Percentiles rank a stretch among this genome's conserved stretches.
Evolutionary conservation across 2,797 vertebrate species (phyloP).

Genomic region (Delichon dasypus): DNA sequence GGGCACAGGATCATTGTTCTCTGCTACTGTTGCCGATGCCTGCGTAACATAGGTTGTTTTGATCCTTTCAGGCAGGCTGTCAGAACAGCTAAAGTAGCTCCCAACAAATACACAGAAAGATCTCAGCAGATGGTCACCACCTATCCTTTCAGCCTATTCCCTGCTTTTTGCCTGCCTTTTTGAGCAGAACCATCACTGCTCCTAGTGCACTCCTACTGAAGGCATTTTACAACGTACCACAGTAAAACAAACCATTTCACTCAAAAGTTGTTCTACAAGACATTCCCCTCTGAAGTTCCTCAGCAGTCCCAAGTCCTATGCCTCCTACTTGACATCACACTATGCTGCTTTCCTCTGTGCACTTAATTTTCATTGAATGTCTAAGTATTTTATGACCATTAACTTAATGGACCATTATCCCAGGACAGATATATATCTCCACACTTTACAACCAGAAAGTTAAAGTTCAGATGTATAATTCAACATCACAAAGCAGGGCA

Average conservation of each 20-base stretch:
- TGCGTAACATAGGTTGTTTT: background rate
- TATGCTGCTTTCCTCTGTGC: background rate
- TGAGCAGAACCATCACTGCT: background rate
- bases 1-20: background rate
- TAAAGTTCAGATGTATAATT: background rate
- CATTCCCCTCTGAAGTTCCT: background rate
- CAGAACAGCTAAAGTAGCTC: conserved; percentile 8
- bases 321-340: background rate
- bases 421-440: background rate
- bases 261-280: background rate
- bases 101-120: background rate
- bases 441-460: background rate
- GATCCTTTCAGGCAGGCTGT: conserved; percentile 15
- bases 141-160: background rate
- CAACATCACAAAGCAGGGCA: background rate
- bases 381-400: background rate
- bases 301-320: background rate
- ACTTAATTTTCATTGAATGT: background rate
- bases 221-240: background rate
- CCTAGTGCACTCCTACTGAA: background rate
- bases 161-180: background rate
- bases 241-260: background rate
- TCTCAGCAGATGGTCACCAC: background rate
- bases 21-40: background rate
- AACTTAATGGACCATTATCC: background rate